Conservation (phyloP, 2,888 invertebrate genomes). For the Hofmannophila pseudospretella region DNA sequence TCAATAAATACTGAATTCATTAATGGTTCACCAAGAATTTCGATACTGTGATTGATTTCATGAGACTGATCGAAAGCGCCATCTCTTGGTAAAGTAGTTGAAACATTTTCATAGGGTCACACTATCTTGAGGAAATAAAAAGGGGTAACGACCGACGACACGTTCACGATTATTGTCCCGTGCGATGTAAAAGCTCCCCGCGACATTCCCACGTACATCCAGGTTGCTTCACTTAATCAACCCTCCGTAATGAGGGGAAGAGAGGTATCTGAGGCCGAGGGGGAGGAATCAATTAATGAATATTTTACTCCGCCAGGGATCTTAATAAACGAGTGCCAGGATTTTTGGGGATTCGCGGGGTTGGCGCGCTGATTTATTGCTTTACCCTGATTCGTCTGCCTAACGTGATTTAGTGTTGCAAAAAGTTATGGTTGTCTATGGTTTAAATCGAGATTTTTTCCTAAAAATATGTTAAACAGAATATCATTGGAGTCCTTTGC, state of each 20-base stretch:
- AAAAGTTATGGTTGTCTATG: no score
- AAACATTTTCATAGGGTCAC: no score
- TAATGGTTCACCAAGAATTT: no score
- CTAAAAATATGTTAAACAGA: no score
- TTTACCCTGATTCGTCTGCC: slow-evolving; percentile 51
- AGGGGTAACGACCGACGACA: neutral
- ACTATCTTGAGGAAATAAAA: no score
- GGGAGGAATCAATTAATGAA: slow-evolving; percentile 75
- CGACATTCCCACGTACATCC: slow-evolving; percentile 50
- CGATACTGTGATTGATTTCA: no score
- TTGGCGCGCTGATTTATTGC: slow-evolving; percentile 47
- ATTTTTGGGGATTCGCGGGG: slow-evolving; percentile 51
- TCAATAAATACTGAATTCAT: no score
- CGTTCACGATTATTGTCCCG: slow-evolving; percentile 14
- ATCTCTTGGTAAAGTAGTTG: no score
- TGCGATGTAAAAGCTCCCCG: slow-evolving; percentile 20
- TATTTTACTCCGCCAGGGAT: slow-evolving; percentile 61
- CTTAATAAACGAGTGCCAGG: slow-evolving; percentile 72
- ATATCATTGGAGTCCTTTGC: no score
- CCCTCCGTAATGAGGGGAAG: slow-evolving; percentile 69
- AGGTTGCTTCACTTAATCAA: slow-evolving; percentile 68
- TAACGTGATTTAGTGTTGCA: slow-evolving; percentile 1
- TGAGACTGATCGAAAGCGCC: no score
- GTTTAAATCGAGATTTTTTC: no score
- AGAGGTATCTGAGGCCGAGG: slow-evolving; percentile 60